A percentile compares a stretch with the other conserved stretches of the same genome.
phyloP scores from a whole-genome alignment of 2,888 invertebrate species.

The Fragum fragum region DNA sequence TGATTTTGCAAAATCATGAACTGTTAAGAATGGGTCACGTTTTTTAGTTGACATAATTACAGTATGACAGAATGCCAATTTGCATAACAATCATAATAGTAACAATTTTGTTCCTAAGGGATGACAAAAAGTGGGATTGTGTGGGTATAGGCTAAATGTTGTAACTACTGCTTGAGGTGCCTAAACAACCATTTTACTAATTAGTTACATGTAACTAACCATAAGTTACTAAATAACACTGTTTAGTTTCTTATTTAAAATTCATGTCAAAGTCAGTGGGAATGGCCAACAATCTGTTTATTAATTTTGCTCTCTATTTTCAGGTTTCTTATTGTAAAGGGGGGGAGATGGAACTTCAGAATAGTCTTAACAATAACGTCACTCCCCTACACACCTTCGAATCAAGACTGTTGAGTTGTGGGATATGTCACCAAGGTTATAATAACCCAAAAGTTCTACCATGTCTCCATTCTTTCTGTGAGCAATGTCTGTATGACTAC shows the following conservation, averaged over 20 bases:
- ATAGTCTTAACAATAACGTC: slow-evolving; percentile 66
- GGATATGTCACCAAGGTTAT: slow-evolving; percentile 86
- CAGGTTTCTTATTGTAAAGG: slow-evolving; percentile 71
- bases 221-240: too few species aligned
- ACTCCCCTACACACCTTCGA: slow-evolving; percentile 72
- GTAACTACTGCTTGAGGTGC: too few species aligned
- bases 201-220: too few species aligned
- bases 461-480: slow-evolving; percentile 88
- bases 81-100: slow-evolving; percentile 12
- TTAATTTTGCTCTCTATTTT: slow-evolving; percentile 38
- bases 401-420: slow-evolving; percentile 84
- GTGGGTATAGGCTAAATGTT: too few species aligned
- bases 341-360: slow-evolving; percentile 72
- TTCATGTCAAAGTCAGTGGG: too few species aligned
- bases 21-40: too few species aligned
- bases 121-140: too few species aligned
- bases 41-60: too few species aligned
- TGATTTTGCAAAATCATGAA: not conserved
- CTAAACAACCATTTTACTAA: too few species aligned
- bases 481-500: slow-evolving; percentile 87
- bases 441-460: slow-evolving; percentile 87
- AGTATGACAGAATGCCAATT: not conserved
- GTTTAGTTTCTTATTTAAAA: too few species aligned
- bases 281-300: too few species aligned
- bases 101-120: too few species aligned